Base-by-base conservation (phyloP, 2,797 vertebrate genomes). In the Sphaeramia orbicularis region DNA sequence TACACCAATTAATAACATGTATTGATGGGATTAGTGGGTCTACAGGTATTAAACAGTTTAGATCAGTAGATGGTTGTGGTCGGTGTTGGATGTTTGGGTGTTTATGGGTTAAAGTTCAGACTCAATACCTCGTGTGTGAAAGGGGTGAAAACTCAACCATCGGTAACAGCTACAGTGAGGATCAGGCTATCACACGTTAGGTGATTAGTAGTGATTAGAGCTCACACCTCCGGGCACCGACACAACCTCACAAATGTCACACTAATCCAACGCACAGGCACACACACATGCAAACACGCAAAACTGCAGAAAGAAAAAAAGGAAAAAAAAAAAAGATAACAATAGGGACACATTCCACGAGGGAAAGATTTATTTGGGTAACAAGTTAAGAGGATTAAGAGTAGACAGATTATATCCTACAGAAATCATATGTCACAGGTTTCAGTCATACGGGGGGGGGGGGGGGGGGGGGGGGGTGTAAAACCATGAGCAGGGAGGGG, bases 191-290 rank as follows among this genome's bases (percentile, higher is more conserved):
- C 86, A 89, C 91, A 90, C 89, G 52, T 92, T 85, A 91, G 88
- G 89, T 91, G 91, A 93, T 89, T 87, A 86, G 71, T 79, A 81
- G 90, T 81, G 90, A 91, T 90, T 87, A 90, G 64, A 66, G 80
- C 87, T 87, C 91, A 93, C 91, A 94, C 92, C 91, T 92, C 86
- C 88, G 76, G 89, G 90, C 89, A 84, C 72, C 64, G 44, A 67
- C 85, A 80, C 83, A 58, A 79, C 71, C 83, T 71, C 71, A 71
- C 79, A n/a, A 81, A 85, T 78, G 67, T 75, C 65, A 67, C 71
- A 67, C 83, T 89, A 88, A 92, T 90, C 87, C 83, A 53, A 42
- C 35, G 30, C 65, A 74, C n/a, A n/a, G n/a, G n/a, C 56, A 49
- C 52, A 48, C 56, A 60, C 66, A 69, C 74, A 81, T 19, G 47